Percentiles rank a stretch among this genome's conserved stretches.
Evolutionary conservation across 2,797 vertebrate species (phyloP).

Genomic region (Vipera ursinii): DNA sequence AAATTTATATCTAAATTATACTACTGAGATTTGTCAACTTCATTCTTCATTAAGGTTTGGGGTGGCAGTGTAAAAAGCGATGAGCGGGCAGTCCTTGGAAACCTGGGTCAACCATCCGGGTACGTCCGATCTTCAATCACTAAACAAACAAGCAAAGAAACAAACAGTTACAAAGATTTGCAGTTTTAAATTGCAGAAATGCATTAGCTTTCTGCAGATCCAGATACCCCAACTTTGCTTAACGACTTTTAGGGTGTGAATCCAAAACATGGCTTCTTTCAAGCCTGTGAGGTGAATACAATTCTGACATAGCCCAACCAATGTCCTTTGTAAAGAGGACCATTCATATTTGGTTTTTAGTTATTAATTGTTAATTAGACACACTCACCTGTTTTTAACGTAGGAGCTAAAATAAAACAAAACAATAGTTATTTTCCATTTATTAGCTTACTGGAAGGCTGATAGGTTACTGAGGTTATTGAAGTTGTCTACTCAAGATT

Average conservation of each 20-base stretch:
- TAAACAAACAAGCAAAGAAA: background rate
- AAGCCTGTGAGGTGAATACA: background rate
- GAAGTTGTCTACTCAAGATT: background rate
- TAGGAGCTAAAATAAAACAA: background rate
- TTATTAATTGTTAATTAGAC: background rate
- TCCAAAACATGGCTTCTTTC: background rate
- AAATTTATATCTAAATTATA: background rate
- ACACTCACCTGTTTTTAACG: background rate
- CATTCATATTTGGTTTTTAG: background rate
- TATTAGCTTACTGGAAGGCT: background rate
- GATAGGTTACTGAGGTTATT: background rate
- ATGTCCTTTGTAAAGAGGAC: background rate
- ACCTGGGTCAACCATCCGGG: background rate
- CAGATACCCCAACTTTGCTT: background rate
- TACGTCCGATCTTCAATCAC: background rate
- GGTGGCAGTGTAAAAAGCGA: background rate
- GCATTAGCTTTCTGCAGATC: background rate
- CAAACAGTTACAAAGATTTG: background rate
- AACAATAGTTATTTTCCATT: background rate
- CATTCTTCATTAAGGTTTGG: background rate
- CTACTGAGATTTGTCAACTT: background rate
- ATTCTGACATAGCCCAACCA: background rate
- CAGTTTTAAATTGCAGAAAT: background rate
- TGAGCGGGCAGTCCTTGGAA: background rate
- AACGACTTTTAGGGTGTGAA: background rate